Percentiles rank a stretch among this genome's conserved stretches.
Evolutionary conservation across 2,888 invertebrate genomes (phyloP).

Genomic region (Acronicta leporina): DNA sequence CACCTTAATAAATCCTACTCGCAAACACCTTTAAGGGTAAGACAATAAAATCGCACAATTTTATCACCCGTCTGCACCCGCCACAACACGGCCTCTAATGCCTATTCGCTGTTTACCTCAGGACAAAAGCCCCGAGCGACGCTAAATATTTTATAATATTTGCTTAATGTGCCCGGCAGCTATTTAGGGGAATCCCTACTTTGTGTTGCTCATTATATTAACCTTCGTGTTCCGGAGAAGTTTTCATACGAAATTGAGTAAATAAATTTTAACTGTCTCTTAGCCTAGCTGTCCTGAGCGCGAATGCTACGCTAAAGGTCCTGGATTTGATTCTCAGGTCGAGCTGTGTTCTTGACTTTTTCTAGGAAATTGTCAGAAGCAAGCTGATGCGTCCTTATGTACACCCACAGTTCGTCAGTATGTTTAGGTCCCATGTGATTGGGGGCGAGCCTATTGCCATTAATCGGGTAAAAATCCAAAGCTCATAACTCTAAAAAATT

Average conservation of each 20-base stretch:
- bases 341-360: no score
- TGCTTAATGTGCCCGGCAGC: conserved; percentile 65
- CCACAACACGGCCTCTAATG: conserved; percentile 60
- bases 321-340: no score
- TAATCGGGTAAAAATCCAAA: no score
- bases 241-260: conserved; percentile 21
- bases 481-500: no score
- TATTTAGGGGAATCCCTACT: conserved; percentile 59
- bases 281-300: no score
- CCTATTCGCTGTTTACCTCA: conserved; percentile 66
- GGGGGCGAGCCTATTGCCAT: no score
- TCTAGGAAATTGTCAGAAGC: no score
- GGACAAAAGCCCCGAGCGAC: conserved; percentile 61
- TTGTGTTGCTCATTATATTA: conserved; percentile 58
- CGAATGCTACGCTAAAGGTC: no score
- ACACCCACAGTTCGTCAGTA: no score
- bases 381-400: no score
- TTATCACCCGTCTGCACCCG: conserved; percentile 35
- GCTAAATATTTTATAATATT: conserved; percentile 74
- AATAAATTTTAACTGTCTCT: conserved; percentile 2
- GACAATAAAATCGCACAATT: conserved; percentile 54
- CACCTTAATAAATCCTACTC: conserved; percentile 31
- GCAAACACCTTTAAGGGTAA: conserved; percentile 36
- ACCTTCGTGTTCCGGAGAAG: conserved; percentile 32
- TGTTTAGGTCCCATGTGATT: no score